Evolutionary conservation across 2,888 invertebrate genomes (phyloP), one percentile per base, ranked within the genome.

Genomic region (Mesorhabditis spiculigera): DNA sequence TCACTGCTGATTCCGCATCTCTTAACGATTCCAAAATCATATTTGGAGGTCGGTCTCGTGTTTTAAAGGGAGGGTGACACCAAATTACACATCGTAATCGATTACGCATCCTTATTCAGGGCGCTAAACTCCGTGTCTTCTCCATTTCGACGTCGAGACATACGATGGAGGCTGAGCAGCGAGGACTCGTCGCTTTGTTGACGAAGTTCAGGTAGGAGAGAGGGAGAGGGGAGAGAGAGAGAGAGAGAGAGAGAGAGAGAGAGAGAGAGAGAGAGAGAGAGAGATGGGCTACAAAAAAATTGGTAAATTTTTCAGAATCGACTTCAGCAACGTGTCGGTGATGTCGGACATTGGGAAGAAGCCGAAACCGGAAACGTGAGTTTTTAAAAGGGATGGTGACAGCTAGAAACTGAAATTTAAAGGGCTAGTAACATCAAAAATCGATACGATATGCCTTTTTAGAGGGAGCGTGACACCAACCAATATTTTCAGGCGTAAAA

Each of bases 291-390:
- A 28, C 28, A 28, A 28, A 28, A 95, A 75, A 89, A 89, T 98
- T 43, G 88, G 97, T 65, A 93, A 93, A 4, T 97, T 96, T 89
- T 97, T 98, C 88, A 90, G 97, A 71, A 97, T 98, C 84, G 94
- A 96, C 87, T 97, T 94, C 87, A 93, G 95, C 0, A 94, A 95
- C 75, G 89, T 97, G 76, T 92, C 92, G 83, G 91, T 97, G 76
- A 91, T 97, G 72, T 91, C 95, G 0, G 95, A 95, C 86, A 91
- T 95, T 69, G 93, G 93, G 45, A 92, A 92, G 84, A 91, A 92
- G 82, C 94, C 96, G 0, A 90, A 90, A 74, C 92, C 92, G 75
- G 89, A 90, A 16, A 93, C 93, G 0, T 90, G 91, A 68, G 90
- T 68, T 50, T 28, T 28, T n/a, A n/a, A 58, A 58, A 41, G 8